A percentile compares a stretch with the other conserved stretches of the same genome.
Evolutionary conservation across 2,797 vertebrate genomes (phyloP).

Genomic region (Pogoniulus pusillus): DNA sequence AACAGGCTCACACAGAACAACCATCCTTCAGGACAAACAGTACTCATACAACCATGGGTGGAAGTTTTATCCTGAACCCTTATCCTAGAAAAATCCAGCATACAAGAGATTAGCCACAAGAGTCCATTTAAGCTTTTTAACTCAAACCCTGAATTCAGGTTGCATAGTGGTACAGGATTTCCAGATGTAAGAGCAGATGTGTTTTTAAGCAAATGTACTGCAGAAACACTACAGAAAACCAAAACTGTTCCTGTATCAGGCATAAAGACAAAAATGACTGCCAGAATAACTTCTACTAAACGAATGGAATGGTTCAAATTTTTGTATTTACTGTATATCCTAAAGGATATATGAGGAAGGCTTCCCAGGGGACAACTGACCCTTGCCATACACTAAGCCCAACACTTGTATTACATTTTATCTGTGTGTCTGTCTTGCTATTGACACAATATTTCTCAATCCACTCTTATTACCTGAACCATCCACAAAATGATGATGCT

Average conservation of each 20-base stretch:
- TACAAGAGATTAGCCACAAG: not conserved
- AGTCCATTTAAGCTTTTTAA: not conserved
- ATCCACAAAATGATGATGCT: not conserved
- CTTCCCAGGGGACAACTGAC: not conserved
- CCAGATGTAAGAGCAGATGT: not conserved
- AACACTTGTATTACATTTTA: not conserved
- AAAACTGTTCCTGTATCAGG: not conserved
- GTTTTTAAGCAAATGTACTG: not conserved
- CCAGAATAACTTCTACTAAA: not conserved
- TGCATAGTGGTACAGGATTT: not conserved
- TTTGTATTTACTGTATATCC: not conserved
- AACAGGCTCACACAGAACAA: not conserved
- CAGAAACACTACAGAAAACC: not conserved
- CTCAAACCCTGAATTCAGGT: not conserved
- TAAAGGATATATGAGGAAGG: not conserved
- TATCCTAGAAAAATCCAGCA: not conserved
- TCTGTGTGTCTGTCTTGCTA: not conserved
- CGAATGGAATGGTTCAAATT: not conserved
- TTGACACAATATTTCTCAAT: not conserved
- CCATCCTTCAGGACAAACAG: not conserved
- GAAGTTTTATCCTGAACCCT: not conserved
- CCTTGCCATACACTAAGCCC: not conserved
- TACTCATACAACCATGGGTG: not conserved
- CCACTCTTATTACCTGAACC: not conserved
- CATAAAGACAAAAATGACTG: not conserved